Conservation (phyloP, 2,113 vertebrate species). For the Tachuris rubrigastra region DNA sequence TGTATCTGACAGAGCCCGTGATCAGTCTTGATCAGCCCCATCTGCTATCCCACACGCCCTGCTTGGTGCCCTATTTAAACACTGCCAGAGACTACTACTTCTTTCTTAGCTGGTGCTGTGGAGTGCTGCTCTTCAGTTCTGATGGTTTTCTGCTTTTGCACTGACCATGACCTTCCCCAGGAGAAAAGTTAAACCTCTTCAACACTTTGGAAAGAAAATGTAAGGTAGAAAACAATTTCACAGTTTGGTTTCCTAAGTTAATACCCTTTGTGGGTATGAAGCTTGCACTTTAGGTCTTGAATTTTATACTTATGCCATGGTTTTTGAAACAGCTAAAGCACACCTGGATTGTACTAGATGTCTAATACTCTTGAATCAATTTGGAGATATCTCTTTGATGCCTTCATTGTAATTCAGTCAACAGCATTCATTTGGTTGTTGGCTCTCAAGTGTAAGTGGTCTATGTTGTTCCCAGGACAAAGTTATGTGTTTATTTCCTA, state of each 20-base stretch:
- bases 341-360: background rate
- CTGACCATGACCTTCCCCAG: background rate
- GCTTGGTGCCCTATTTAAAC: background rate
- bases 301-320: background rate
- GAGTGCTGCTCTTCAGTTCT: accelerated
- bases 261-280: background rate
- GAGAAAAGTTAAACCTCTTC: background rate
- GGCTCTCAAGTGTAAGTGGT: background rate
- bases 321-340: background rate
- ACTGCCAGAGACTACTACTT: accelerated
- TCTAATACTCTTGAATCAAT: background rate
- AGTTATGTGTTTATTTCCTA: background rate
- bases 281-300: background rate
- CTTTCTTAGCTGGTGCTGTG: accelerated
- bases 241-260: background rate
- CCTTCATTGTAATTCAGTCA: background rate
- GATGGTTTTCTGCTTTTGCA: background rate
- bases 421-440: background rate
- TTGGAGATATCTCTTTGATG: background rate
- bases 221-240: background rate
- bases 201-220: background rate
- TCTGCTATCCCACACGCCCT: background rate
- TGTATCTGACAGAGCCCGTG: background rate
- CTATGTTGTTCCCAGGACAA: background rate
- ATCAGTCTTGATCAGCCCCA: background rate